Evolutionary conservation across 2,797 vertebrate species (phyloP).

Genomic region (Notolabrus celidotus): DNA sequence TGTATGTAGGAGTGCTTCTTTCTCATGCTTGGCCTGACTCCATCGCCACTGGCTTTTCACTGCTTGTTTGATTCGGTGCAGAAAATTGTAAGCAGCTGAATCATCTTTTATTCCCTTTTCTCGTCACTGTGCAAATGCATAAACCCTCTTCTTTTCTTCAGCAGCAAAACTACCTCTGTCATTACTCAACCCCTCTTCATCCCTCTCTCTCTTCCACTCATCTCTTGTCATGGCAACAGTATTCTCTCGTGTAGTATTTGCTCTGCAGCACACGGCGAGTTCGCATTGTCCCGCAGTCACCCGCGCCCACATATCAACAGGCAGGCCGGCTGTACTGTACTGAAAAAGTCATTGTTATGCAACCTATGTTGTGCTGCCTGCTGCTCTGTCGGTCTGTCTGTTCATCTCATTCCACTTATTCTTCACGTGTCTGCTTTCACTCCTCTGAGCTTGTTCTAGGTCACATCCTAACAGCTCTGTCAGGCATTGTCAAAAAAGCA

Average conservation of each 20-base stretch:
- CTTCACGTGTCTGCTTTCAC: slow-evolving; percentile 52
- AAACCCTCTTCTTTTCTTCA: slow-evolving; percentile 62
- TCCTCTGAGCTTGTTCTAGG: slow-evolving; percentile 41
- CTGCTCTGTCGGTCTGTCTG: slow-evolving; percentile 66
- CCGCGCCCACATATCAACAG: slow-evolving; percentile 84
- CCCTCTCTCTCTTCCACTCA: slow-evolving; percentile 45
- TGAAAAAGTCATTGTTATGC: slow-evolving; percentile 81
- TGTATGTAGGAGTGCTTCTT: slow-evolving; percentile 69
- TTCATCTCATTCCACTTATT: slow-evolving; percentile 44
- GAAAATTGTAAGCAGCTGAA: slow-evolving; percentile 73
- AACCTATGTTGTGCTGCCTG: slow-evolving; percentile 78
- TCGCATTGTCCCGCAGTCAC: slow-evolving; percentile 81
- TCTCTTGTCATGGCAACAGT: slow-evolving; percentile 81
- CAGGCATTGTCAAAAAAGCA: slow-evolving; percentile 36
- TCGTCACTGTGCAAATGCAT: slow-evolving; percentile 62
- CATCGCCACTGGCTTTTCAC: slow-evolving; percentile 69
- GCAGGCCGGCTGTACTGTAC: slow-evolving; percentile 76
- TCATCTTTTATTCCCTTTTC: slow-evolving; percentile 78
- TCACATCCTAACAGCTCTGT: slow-evolving; percentile 57
- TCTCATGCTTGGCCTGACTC: slow-evolving; percentile 68
- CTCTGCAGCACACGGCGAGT: slow-evolving; percentile 72
- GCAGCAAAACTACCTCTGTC: slow-evolving; percentile 65
- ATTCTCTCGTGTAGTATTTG: slow-evolving; percentile 77
- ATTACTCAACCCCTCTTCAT: slow-evolving; percentile 62
- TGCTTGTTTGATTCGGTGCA: slow-evolving; percentile 63